phyloP scores from a whole-genome alignment of 2,113 vertebrate species.

The Tinamus guttatus region DNA sequence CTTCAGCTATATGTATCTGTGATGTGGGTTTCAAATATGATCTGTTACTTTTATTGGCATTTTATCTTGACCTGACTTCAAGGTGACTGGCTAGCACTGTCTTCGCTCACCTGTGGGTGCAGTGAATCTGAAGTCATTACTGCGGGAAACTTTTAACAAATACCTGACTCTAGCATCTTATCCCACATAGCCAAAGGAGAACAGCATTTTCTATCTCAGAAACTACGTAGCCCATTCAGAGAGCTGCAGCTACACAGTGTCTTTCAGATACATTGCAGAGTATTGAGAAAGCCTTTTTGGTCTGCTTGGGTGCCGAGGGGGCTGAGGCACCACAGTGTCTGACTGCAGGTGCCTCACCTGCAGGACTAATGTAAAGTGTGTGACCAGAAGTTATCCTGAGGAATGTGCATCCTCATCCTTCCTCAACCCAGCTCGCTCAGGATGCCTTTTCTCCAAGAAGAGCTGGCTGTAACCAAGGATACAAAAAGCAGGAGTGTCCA shows the following conservation, averaged over 20 bases:
- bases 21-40: neutral
- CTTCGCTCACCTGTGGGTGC: neutral
- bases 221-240: neutral
- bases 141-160: neutral
- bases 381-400: neutral
- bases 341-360: neutral
- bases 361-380: neutral
- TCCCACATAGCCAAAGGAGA: neutral
- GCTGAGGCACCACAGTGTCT: neutral
- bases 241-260: neutral
- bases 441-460: neutral
- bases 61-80: neutral
- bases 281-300: neutral
- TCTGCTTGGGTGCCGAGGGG: accelerated
- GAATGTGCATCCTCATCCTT: neutral
- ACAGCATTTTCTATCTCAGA: neutral
- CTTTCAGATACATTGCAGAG: neutral
- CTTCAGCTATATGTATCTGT: neutral
- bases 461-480: neutral
- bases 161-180: neutral
- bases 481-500: neutral
- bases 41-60: neutral
- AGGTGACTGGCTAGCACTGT: neutral
- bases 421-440: neutral
- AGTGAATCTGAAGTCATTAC: neutral